Conservation (phyloP, 2,113 vertebrate genomes). For the Psilopsiagon aymara region DNA sequence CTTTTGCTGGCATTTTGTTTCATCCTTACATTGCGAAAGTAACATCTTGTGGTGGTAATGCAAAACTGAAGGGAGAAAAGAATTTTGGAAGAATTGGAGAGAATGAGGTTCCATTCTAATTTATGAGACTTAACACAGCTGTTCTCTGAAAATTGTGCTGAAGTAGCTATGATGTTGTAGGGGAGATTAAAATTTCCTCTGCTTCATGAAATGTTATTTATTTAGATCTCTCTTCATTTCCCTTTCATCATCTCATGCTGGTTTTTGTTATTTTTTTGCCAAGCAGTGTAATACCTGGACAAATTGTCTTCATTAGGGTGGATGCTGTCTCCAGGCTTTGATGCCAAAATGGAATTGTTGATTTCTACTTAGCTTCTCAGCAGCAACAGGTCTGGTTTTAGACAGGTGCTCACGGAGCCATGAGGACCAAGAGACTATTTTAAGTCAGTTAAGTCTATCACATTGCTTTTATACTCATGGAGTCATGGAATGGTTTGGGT, state of each 20-base stretch:
- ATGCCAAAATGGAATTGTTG: not conserved
- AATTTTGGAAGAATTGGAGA: not conserved
- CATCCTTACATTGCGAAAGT: not conserved
- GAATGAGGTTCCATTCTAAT: not conserved
- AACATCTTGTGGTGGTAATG: not conserved
- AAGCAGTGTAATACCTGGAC: not conserved
- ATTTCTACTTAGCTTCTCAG: not conserved
- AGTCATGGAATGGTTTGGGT: not conserved
- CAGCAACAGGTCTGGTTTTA: not conserved
- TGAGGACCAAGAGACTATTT: not conserved
- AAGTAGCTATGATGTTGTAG: not conserved
- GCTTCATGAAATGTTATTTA: not conserved
- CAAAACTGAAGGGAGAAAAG: not conserved
- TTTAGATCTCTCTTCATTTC: not conserved
- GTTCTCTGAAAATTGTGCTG: not conserved
- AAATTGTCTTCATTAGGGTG: not conserved
- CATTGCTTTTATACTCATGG: not conserved
- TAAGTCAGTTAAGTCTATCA: not conserved
- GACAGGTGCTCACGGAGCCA: not conserved
- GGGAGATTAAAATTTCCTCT: not conserved
- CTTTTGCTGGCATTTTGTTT: conserved; percentile 4
- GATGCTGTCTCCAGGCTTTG: not conserved
- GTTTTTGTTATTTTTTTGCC: not conserved
- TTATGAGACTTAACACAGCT: not conserved
- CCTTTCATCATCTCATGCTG: not conserved